Percentiles rank a stretch among this genome's conserved stretches.
Evolutionary conservation across 2,797 vertebrate genomes (phyloP).

Genomic region (Menidia menidia): DNA sequence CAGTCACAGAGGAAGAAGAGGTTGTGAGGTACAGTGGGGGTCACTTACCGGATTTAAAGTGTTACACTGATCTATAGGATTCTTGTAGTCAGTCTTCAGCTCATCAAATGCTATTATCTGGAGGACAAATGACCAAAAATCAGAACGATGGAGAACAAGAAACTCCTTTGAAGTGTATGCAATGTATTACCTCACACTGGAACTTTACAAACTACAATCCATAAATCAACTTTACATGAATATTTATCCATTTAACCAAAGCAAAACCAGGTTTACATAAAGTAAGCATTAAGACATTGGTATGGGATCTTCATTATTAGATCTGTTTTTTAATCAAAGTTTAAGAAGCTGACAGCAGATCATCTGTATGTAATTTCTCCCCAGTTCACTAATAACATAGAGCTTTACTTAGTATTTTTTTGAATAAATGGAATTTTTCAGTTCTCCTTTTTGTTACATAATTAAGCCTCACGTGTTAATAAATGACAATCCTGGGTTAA

Average conservation of each 20-base stretch:
- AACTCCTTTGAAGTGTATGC: rapidly evolving
- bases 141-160: background rate
- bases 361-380: background rate
- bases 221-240: background rate
- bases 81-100: constrained; percentile 99
- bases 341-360: background rate
- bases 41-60: constrained; percentile 98
- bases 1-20: constrained; percentile 55
- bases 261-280: no score
- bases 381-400: background rate
- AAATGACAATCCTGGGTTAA: background rate
- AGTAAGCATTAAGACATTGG: no score
- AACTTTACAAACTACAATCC: background rate
- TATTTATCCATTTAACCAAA: no score
- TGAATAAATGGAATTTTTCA: background rate
- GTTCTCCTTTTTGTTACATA: background rate
- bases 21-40: background rate
- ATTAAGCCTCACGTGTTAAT: background rate
- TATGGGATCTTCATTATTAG: no score
- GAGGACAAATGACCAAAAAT: background rate
- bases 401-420: background rate
- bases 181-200: background rate
- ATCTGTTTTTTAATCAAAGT: background rate
- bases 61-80: constrained; percentile 99
- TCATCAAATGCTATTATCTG: constrained; percentile 99